These are phyloP conservation scores for Rhabdomys dilectus DNA, from an alignment of 2,113 vertebrate species.

Conservation along the genomic window DNA sequence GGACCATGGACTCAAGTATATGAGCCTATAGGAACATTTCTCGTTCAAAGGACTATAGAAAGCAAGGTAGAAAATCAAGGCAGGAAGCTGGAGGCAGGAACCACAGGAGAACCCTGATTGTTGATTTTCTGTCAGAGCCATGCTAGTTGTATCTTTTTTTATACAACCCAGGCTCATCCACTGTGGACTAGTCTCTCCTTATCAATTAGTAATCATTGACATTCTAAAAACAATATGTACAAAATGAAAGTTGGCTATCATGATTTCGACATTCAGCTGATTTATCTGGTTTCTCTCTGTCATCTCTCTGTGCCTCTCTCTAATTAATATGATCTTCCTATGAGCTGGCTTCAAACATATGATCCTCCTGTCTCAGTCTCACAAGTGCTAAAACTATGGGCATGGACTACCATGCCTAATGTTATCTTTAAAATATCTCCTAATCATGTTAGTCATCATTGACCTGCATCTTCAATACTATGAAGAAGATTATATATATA, in stretches of 20 bases:
- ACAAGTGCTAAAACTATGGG: no score
- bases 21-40: background rate
- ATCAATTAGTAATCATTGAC: background rate
- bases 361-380: background rate
- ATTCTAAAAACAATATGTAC: background rate
- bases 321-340: background rate
- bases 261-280: background rate
- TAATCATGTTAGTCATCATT: slow-evolving; percentile 15
- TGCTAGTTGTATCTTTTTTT: background rate
- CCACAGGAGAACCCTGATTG: background rate
- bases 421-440: background rate
- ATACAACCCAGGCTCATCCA: background rate
- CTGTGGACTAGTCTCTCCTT: background rate
- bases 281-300: background rate
- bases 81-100: no score
- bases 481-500: background rate
- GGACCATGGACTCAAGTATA: background rate
- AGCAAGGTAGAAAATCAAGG: background rate
- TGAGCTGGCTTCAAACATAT: background rate
- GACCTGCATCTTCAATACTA: background rate
- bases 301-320: background rate
- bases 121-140: background rate
- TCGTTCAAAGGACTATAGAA: background rate
- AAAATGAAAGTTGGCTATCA: background rate
- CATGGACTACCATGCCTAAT: background rate